These are phyloP conservation scores for Caenorhabditis sp. DNA, from an alignment of 2,888 invertebrate species.

Conservation along the genomic window DNA sequence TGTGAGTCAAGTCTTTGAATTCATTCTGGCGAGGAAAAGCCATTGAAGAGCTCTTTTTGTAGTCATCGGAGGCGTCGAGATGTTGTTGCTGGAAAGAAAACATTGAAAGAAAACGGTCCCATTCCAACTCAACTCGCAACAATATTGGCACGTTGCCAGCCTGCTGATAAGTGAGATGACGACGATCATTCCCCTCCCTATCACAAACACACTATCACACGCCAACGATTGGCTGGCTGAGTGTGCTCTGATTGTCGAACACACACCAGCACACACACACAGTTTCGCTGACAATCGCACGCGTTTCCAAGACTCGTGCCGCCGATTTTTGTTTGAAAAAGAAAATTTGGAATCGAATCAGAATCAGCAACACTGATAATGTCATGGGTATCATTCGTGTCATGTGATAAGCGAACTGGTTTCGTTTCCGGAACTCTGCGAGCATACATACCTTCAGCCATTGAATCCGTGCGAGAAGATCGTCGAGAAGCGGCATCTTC, in stretches of 20 bases:
- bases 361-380: constrained; percentile 9
- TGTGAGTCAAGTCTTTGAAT: constrained; percentile 14
- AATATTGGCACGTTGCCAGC: constrained; percentile 16
- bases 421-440: neutral
- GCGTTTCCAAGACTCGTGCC: constrained; percentile 20
- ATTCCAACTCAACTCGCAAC: neutral
- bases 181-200: neutral
- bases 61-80: neutral
- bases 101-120: no score
- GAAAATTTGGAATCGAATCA: no score
- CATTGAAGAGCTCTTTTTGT: neutral
- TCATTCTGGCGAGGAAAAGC: neutral
- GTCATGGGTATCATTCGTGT: constrained; percentile 24
- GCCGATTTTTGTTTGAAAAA: neutral
- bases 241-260: constrained; percentile 25
- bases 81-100: constrained; percentile 12
- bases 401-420: constrained; percentile 9
- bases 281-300: no score
- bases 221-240: constrained; percentile 14
- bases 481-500: constrained; percentile 30
- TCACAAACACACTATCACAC: constrained; percentile 6
- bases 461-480: constrained; percentile 28
- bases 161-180: constrained; percentile 14
- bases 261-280: neutral
- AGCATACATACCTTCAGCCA: constrained; percentile 49